Evolutionary conservation across 2,113 vertebrate species (phyloP).

Genomic region (Mirounga angustirostris): DNA sequence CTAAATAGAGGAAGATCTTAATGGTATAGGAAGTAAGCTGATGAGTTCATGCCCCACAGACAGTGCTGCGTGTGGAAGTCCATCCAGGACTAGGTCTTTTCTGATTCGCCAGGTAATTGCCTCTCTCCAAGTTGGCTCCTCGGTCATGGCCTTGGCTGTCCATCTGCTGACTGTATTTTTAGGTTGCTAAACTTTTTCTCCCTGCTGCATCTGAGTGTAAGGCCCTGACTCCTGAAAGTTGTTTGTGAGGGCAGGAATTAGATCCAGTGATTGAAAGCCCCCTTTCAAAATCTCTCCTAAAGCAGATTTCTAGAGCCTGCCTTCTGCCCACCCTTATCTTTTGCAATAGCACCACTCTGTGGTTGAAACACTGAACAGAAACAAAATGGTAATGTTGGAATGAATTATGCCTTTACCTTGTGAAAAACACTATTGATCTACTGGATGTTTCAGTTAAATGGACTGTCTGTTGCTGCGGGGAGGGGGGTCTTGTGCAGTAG

Average conservation of each 20-base stretch:
- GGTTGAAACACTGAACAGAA: slow-evolving; percentile 84
- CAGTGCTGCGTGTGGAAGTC: background rate
- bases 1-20: background rate
- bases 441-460: background rate
- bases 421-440: background rate
- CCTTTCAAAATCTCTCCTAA: background rate
- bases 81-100: background rate
- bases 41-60: accelerated
- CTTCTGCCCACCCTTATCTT: slow-evolving; percentile 82
- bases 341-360: slow-evolving; percentile 90
- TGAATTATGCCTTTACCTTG: background rate
- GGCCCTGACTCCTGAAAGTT: background rate
- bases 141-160: background rate
- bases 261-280: slow-evolving; percentile 40
- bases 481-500: background rate
- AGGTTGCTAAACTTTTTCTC: slow-evolving; percentile 31
- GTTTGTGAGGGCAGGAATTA: slow-evolving; percentile 5
- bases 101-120: background rate
- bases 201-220: background rate
- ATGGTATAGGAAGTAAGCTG: background rate
- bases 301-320: background rate
- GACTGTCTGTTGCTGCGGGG: background rate
- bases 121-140: background rate
- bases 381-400: background rate
- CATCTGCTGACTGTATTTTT: slow-evolving; percentile 65